Base-by-base conservation (phyloP, 1,140 invertebrate species). In the Zaprionus camerounensis region DNA sequence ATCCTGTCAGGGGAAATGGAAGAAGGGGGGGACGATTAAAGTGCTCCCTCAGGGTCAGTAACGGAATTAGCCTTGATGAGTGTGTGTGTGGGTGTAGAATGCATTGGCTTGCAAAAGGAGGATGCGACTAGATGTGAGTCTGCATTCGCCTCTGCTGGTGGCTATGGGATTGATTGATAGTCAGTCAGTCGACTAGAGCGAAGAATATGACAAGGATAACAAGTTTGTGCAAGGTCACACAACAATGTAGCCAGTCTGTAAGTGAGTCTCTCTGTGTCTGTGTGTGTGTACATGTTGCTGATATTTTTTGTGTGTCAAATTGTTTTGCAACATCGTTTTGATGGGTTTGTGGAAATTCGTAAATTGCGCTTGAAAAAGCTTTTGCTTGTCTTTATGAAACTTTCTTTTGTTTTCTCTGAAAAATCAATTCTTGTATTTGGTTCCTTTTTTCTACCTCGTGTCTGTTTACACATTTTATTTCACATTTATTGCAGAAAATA, bases 31-130 rank as follows among this genome's bases (percentile, higher is more conserved):
- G 58, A 67, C 31, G 17, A 24, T 20, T 22, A 31, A 59, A 22
- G 22, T n/a, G 36, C 11, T 41, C 44, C 58, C 56, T 46, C 64
- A 73, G 56, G 65, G 70, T 72, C 71, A 68, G 49, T 63, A 76
- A 76, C 53, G 31, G 38, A 66, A 55, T 68, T 64, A 76, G 64
- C 69, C 81, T 76, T 79, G 62, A 49, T 49, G 4, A 49, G 46
- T 24, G 46, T 24, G 46, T 49, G n/a, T 49, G 7, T 20, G n/a
- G 11, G 44, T 49, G 46, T 13, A 6, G 3, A 24, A 12, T 51
- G 46, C 46, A 51, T 22, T 51, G 46, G 46, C 20, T 12, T 13
- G 46, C 46, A 51, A 61, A 31, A 44, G 36, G 46, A 65, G 62
- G 46, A 56, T 41, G 49, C 53, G 51, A 26, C 9, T 28, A n/a